Percentiles rank a stretch among this genome's conserved stretches.
Evolutionary conservation across 2,113 vertebrate species (phyloP).

Genomic region (Ictalurus furcatus): DNA sequence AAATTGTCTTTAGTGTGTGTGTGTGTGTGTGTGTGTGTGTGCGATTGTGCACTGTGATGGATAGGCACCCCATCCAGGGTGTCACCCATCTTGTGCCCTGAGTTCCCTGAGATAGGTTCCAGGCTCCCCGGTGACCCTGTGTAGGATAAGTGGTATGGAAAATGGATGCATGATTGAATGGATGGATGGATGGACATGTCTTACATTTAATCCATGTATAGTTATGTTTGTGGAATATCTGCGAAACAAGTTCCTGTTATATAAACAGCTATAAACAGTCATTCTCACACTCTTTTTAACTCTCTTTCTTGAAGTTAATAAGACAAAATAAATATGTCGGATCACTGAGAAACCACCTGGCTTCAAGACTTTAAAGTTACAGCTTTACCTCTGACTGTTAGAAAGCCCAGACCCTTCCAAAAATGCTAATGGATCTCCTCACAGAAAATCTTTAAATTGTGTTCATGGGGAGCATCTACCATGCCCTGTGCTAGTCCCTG

Average conservation of each 20-base stretch:
- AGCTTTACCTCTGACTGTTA: not conserved
- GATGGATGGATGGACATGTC: too few relatives aligned
- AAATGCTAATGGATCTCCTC: not conserved
- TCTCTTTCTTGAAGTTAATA: not conserved
- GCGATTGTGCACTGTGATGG: too few relatives aligned
- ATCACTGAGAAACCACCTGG: not conserved
- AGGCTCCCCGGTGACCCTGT: too few relatives aligned
- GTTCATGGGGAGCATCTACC: not conserved
- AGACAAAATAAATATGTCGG: too few relatives aligned
- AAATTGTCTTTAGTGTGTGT: too few relatives aligned
- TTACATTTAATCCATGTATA: not conserved
- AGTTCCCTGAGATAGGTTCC: too few relatives aligned
- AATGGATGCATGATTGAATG: too few relatives aligned
- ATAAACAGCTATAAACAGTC: not conserved
- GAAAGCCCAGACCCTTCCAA: not conserved
- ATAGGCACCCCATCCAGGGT: too few relatives aligned
- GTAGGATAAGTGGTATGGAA: too few relatives aligned
- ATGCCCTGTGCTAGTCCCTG: not conserved
- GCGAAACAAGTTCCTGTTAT: not conserved
- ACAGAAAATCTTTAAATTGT: not conserved
- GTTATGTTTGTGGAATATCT: not conserved
- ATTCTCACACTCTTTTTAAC: not conserved
- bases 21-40: too few relatives aligned
- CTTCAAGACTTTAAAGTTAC: not conserved
- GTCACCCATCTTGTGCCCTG: too few relatives aligned